These are phyloP conservation scores for Azorinus chamasolen DNA, from an alignment of 2,888 invertebrate species.

Conservation along the genomic window DNA sequence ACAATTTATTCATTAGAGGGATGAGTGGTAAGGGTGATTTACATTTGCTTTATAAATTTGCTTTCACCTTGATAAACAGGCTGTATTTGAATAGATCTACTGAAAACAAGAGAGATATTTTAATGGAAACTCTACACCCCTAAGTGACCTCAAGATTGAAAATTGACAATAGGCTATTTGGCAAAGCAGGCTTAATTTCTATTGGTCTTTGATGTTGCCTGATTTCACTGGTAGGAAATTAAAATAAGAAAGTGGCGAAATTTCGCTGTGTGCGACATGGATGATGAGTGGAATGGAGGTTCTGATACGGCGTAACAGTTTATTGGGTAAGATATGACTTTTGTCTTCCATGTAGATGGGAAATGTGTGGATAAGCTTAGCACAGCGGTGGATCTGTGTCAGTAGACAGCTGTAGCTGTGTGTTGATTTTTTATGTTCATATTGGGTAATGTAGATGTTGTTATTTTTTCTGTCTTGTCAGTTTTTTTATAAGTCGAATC, in stretches of 20 bases:
- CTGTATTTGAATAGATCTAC: conserved; percentile 67
- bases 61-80: conserved; percentile 62
- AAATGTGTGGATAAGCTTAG: no score
- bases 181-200: conserved; percentile 73
- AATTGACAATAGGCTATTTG: conserved; percentile 72
- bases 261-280: conserved; percentile 67
- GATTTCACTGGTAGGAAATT: conserved; percentile 61
- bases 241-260: conserved; percentile 76
- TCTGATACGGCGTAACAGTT: conserved; percentile 18
- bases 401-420: no score
- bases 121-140: conserved; percentile 73
- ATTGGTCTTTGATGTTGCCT: conserved; percentile 69
- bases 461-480: no score
- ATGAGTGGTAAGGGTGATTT: conserved; percentile 56
- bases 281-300: conserved; percentile 35
- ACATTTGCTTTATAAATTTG: conserved; percentile 60
- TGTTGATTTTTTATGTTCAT: no score
- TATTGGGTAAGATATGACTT: conserved; percentile 28
- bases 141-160: conserved; percentile 70
- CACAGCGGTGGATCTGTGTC: no score
- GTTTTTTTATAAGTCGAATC: no score
- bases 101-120: conserved; percentile 69
- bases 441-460: no score
- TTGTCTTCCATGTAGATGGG: no score
- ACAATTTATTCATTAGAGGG: conserved; percentile 68